Conservation (phyloP, 2,888 invertebrate species). For the Euplexia lucipara region DNA sequence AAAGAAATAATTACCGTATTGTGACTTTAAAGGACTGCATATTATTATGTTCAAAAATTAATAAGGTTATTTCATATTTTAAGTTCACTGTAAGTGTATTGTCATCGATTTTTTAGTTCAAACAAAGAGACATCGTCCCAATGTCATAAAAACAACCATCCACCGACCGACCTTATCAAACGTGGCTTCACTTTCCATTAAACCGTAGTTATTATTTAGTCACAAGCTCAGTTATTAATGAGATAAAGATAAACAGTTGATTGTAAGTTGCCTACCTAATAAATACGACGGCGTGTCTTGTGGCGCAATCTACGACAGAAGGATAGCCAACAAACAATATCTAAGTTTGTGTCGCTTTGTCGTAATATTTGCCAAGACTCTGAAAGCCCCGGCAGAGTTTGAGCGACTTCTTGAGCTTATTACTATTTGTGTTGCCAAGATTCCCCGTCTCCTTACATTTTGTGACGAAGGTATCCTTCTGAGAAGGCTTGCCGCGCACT, state of each 20-base stretch:
- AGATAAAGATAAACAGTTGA: constrained; percentile 39
- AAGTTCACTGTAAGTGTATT: too few species aligned
- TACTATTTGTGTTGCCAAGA: constrained; percentile 87
- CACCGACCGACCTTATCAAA: too few species aligned
- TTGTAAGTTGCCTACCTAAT: constrained; percentile 36
- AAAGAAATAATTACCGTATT: constrained; percentile 8
- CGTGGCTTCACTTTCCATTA: too few species aligned
- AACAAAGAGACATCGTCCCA: too few species aligned
- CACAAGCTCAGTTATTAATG: too few species aligned
- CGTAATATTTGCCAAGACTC: constrained; percentile 84
- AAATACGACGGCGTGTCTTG: constrained; percentile 47
- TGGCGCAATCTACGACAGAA: constrained; percentile 71
- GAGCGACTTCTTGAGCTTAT: constrained; percentile 84
- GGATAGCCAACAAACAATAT: constrained; percentile 85
- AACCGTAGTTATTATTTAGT: too few species aligned
- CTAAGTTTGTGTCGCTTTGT: constrained; percentile 85
- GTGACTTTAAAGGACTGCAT: too few species aligned
- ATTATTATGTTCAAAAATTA: too few species aligned
- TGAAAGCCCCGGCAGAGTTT: constrained; percentile 79
- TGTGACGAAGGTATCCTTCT: constrained; percentile 65
- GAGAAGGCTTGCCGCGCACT: constrained; percentile 16
- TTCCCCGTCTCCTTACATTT: constrained; percentile 71
- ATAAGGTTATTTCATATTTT: too few species aligned
- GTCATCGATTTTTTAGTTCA: too few species aligned
- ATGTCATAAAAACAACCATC: too few species aligned